Evolutionary conservation across 2,113 vertebrate species (phyloP).

Genomic region (Leptobrachium leishanense): DNA sequence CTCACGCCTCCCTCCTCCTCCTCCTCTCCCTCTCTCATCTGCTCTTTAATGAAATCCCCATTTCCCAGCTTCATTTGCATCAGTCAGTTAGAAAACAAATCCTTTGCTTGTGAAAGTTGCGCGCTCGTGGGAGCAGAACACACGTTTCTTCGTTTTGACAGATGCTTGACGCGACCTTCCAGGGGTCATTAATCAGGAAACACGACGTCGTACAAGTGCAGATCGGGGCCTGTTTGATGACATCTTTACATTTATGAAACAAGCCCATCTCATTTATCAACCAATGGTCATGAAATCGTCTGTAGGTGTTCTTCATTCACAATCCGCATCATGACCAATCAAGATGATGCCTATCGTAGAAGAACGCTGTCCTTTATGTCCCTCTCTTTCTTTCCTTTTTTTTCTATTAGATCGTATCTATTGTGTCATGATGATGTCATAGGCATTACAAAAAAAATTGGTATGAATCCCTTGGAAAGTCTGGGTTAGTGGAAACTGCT

Average conservation of each 20-base stretch:
- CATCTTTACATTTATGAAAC: slow-evolving; percentile 21
- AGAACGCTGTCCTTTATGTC: too few species aligned
- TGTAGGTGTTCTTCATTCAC: background rate
- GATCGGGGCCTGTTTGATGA: slow-evolving; percentile 2
- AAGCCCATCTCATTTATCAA: background rate
- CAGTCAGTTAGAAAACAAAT: slow-evolving; percentile 40
- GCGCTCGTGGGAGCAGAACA: slow-evolving; percentile 16
- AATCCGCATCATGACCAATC: too few species aligned
- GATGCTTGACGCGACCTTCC: slow-evolving; percentile 37
- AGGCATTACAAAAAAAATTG: too few species aligned
- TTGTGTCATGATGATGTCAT: too few species aligned
- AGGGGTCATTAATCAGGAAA: slow-evolving; percentile 38
- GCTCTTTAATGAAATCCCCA: slow-evolving; percentile 36
- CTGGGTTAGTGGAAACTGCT: too few species aligned
- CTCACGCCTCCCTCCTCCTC: background rate
- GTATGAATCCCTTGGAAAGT: too few species aligned
- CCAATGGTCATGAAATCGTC: background rate
- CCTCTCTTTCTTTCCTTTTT: too few species aligned
- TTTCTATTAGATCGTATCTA: too few species aligned
- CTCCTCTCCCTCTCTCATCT: slow-evolving; percentile 10
- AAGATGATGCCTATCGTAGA: too few species aligned
- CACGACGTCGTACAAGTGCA: slow-evolving; percentile 31
- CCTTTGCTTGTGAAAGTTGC: slow-evolving; percentile 15
- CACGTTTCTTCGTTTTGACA: slow-evolving; percentile 32
- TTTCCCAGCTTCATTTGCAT: slow-evolving; percentile 33